Evolutionary conservation across 2,113 vertebrate species (phyloP), one percentile per base, ranked within the genome.

Genomic region (Rallus limicola): DNA sequence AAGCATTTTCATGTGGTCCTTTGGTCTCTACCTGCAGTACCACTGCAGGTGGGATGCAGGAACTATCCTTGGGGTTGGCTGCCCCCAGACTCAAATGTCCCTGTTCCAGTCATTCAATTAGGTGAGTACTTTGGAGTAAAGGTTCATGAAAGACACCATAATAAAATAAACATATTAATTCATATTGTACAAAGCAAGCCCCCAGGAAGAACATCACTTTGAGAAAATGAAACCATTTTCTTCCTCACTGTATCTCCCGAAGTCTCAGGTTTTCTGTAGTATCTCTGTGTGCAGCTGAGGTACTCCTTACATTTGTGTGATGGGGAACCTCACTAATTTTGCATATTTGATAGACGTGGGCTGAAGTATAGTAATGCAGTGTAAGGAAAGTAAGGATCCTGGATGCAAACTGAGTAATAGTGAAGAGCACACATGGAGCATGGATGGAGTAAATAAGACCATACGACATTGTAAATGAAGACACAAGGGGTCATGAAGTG

Each of bases 351-450:
- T 10, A 62, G 28, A 71, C 5, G 6, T 9, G 21, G 7, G 67
- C 59, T 87, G n/a, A 63, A 78, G 78, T 59, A 60, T 4, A 81
- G 33, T 48, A 56, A 64, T 10, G 11, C 38, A 64, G 16, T 44
- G 26, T 24, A 63, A 70, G 52, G 83, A 62, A 95, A 70, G n/a
- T n/a, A 79, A 69, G 33, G 9, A 69, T 31, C 15, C 34, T 65
- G 11, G 59, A 44, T 42, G 13, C 24, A 80, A 76, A 59, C 2
- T 16, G 14, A 68, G 9, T 31, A 63, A 52, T 40, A 71, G 5
- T 10, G 28, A 52, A 55, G 20, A 69, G 44, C 13, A 60, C 2
- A 33, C 0, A 2, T 26, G 38, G 0, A 10, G 29, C 36, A 65
- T 4, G 5, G 48, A 86, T 4, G 5, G 48, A 86, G 36, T 25